Evolutionary conservation across 2,113 vertebrate species (phyloP).

Genomic region (Clupea harengus): DNA sequence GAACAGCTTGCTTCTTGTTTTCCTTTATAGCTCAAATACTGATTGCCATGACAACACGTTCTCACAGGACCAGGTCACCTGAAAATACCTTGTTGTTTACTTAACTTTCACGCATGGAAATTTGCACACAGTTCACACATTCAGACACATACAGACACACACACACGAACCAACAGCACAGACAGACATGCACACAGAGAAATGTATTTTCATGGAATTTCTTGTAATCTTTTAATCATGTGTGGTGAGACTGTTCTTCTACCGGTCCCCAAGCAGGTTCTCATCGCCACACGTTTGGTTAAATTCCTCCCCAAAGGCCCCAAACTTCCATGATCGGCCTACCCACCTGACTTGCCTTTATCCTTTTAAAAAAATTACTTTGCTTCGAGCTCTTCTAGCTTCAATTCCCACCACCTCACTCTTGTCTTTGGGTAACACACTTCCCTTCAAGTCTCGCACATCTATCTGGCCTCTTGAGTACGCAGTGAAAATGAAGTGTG

Average conservation of each 20-base stretch:
- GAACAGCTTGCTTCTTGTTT: constrained; percentile 1
- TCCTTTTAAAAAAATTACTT: not conserved
- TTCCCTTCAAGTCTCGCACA: not conserved
- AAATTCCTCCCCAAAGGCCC: not conserved
- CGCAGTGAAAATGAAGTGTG: not conserved
- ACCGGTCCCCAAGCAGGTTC: not conserved
- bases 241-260: not conserved
- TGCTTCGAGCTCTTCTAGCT: not conserved
- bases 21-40: not conserved
- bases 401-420: not conserved
- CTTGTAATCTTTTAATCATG: not conserved
- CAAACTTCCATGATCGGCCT: not conserved
- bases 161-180: not conserved
- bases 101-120: not conserved
- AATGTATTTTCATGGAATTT: not conserved
- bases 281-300: not conserved
- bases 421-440: not conserved
- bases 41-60: constrained; percentile 5
- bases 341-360: not conserved
- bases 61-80: not conserved
- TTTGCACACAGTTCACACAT: not conserved
- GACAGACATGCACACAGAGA: not conserved
- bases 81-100: not conserved
- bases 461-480: not conserved
- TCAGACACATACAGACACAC: not conserved